phyloP scores from a whole-genome alignment of 2,888 invertebrate genomes.

The Polylopha cassiicola region DNA sequence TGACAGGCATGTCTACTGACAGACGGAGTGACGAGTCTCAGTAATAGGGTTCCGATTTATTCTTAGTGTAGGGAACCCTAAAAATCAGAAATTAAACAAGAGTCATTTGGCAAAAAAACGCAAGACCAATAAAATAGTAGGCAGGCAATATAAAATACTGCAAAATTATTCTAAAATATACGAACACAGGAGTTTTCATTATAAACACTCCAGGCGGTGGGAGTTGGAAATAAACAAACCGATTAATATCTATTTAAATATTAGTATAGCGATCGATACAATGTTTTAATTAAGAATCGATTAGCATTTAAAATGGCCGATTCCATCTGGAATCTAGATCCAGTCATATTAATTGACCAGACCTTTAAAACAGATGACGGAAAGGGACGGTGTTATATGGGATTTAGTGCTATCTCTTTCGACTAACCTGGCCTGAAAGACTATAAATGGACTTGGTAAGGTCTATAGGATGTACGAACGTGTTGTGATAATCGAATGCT shows the following conservation, averaged over 20 bases:
- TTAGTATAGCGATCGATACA: slow-evolving; percentile 23
- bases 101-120: no score
- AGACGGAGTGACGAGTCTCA: no score
- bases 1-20: no score
- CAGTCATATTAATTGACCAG: slow-evolving; percentile 47
- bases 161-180: no score
- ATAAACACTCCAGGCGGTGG: slow-evolving; percentile 4
- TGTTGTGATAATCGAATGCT: slow-evolving; percentile 10
- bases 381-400: no score
- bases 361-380: background rate
- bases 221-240: slow-evolving; percentile 14
- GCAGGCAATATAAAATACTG: no score
- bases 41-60: no score
- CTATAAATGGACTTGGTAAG: slow-evolving; percentile 1
- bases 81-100: no score
- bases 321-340: slow-evolving; percentile 39
- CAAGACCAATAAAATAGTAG: no score
- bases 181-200: slow-evolving; percentile 8
- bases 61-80: no score
- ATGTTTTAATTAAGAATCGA: slow-evolving; percentile 40
- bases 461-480: slow-evolving; percentile 11
- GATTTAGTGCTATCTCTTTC: no score
- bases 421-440: no score
- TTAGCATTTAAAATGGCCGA: slow-evolving; percentile 45
- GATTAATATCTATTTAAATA: slow-evolving; percentile 21